Evolutionary conservation across 2,113 vertebrate genomes (phyloP), one percentile per base, ranked within the genome.

Genomic region (Parus major): DNA sequence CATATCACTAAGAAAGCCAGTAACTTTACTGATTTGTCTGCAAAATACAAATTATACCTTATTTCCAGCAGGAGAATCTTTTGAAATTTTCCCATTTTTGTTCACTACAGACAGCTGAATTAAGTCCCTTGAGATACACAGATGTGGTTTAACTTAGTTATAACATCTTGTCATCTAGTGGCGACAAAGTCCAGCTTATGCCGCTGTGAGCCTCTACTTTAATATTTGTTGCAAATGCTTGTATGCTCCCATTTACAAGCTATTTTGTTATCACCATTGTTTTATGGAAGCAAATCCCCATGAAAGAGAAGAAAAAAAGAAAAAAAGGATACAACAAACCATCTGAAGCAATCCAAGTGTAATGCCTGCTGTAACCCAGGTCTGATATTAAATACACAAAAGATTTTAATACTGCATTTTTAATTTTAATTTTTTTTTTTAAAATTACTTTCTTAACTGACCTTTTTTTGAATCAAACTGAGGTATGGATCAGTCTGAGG

Each of bases 141-240:
- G 98, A 99, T 99, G 98, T 98, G 98, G 97, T 98, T 98, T 98
- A 98, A 99, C 98, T 99, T 98, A 98, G 98, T 98, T 98, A 98
- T 98, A 98, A 99, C 98, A 99, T 99, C 98, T 98, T 98, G 98
- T 99, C 98, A 98, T 99, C 98, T 99, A 98, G 98, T 99, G 99
- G 99, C 98, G 98, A 99, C 99, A 99, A 99, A 99, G 99, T 99
- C 99, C 99, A 99, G 98, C 99, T 99, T 99, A 99, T 99, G 99
- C 98, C 99, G 98, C 99, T 99, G 98, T 99, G 98, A 99, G 98
- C 98, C 98, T 98, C 97, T 97, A 98, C 98, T 98, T 98, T 97
- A 98, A 97, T 98, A 98, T 98, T 98, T 98, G 98, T 98, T 98
- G 98, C 98, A 98, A 98, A 98, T 97, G 97, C 98, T 98, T 97